Base-by-base conservation (phyloP, 1,140 invertebrate genomes). In the Bombus difficillimus region DNA sequence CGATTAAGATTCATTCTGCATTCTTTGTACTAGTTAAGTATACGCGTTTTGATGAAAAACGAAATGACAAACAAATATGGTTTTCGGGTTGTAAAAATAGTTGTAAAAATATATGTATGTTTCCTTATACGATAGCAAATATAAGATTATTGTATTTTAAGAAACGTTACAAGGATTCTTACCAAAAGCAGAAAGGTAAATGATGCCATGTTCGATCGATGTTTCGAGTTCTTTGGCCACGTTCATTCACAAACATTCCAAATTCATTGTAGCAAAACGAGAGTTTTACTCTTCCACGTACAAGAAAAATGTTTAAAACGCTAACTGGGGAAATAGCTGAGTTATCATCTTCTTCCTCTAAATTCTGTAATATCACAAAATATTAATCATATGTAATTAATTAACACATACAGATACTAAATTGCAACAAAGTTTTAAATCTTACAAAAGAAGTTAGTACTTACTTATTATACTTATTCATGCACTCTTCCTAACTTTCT, bases 191-290 rank as follows among this genome's bases (percentile, higher is more conserved):
- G 97, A 18, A 96, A 1, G 98, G 98, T 32, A 98, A 95, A 89
- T 97, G 96, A 81, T 96, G 97, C 97, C 98, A 98, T 87, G 97
- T 97, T 43, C 98, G 95, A 90, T 98, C 98, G 41, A 97, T 96
- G 34, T 96, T 95, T 22, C 98, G 96, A 1, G 97, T 97, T 83
- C 97, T 96, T 86, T 96, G 96, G 34, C 98, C 98, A 92, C 96
- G 97, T 89, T 97, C 96, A 94, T 99, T 97, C 3, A 99, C 98
- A 95, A 99, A 99, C 5, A 98, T 96, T 9, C 98, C 98, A 94
- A 98, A 97, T 92, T 98, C 98, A 89, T 97, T 97, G 94, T 98
- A 99, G 93, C 98, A 98, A 2, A 99, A 93, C 10, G 99, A 95
- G 89, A 98, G 97, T 93, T 99, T 98, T 73, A 96, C 84, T 83